Base-by-base conservation (phyloP, 2,888 invertebrate genomes). In the Hirtodrosophila confusa region DNA sequence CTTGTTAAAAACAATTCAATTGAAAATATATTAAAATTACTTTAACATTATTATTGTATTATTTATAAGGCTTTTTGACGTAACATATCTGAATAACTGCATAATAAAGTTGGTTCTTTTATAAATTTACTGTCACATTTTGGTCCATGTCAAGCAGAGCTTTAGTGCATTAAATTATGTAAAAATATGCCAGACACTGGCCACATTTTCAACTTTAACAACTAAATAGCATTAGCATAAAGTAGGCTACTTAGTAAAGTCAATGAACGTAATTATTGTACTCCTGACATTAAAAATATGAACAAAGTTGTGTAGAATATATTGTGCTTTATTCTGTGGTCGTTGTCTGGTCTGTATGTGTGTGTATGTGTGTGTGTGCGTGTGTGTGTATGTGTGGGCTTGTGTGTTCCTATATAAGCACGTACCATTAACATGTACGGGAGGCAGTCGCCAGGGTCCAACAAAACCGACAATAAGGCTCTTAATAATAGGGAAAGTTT, bases 201-300 rank as follows among this genome's bases (percentile, higher is more conserved):
- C 4, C 39, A 44, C 49, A 56, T 29, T 57, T 11, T 8, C 4
- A 41, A 43, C 47, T 61, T 51, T 43, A 12, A 48, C 44, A 62
- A 40, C 57, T 57, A 79, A 77, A 83, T 82, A 70, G 74, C 73
- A 87, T 86, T 88, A 80, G 68, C 84, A 83, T 80, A 74, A 87
- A 83, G 86, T 78, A 83, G 75, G 66, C 87, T 86, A 88, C 83
- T 88, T 88, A 84, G 78, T 69, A 78, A 80, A 88, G 88, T 89
- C 88, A 88, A 89, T 88, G 87, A 88, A 83, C 83, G 80, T 89
- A 78, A 89, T 89, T 86, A 88, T 89, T 83, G 83, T 77, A 73
- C 84, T 86, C 84, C 83, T 83, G 88, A 65, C 86, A 83, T 77
- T 88, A 70, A 86, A 84, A 88, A 86, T 84, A 84, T 84, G 88